Percentiles rank a stretch among this genome's conserved stretches.
Conservation (phyloP, 2,797 vertebrate genomes). For the Ispidina lecontei region DNA sequence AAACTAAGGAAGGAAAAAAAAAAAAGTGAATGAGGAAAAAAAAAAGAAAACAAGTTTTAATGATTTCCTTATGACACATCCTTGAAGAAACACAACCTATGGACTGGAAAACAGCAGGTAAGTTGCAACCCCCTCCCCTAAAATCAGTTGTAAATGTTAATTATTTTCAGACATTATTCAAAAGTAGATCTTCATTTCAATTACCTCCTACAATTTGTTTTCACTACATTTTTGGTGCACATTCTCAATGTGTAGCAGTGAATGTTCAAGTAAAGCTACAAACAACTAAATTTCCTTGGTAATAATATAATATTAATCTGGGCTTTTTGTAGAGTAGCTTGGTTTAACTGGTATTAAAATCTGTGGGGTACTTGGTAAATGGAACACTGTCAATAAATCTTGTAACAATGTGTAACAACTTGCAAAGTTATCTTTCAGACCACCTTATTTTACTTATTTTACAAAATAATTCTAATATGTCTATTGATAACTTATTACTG, state of each 20-base stretch:
- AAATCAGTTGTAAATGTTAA: slow-evolving; percentile 3
- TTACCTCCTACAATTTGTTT: background rate
- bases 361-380: background rate
- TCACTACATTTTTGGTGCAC: background rate
- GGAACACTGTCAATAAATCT: background rate
- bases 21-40: slow-evolving; percentile 42
- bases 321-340: background rate
- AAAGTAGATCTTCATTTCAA: background rate
- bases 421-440: background rate
- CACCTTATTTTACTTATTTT: background rate
- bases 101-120: slow-evolving; percentile 87
- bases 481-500: background rate
- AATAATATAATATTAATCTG: background rate
- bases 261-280: background rate
- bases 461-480: background rate
- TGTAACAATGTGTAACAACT: background rate
- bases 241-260: background rate
- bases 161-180: slow-evolving; percentile 10
- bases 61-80: slow-evolving; percentile 84
- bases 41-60: slow-evolving; percentile 81
- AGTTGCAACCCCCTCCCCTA: slow-evolving; percentile 68
- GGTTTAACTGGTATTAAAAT: background rate
- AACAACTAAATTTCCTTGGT: background rate
- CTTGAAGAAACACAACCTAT: slow-evolving; percentile 79
- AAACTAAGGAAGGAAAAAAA: slow-evolving; percentile 1